Conservation (phyloP, 2,797 vertebrate genomes). For the Spinibarbus caldwelli region DNA sequence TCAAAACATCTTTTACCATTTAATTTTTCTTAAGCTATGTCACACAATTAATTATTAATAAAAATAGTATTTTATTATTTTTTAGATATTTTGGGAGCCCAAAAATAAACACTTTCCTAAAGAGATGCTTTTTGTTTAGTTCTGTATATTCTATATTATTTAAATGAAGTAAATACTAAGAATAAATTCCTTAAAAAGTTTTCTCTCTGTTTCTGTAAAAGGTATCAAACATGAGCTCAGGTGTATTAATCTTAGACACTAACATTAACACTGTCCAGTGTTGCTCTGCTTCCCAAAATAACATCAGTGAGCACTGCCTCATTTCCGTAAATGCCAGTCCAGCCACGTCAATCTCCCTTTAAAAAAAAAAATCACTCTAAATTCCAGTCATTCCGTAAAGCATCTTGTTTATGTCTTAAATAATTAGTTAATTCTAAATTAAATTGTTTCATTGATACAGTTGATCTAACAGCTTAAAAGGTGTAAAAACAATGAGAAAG, state of each 20-base stretch:
- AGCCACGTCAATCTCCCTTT: background rate
- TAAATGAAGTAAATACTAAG: background rate
- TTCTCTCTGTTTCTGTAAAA: background rate
- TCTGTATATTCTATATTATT: background rate
- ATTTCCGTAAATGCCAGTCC: conserved; percentile 11
- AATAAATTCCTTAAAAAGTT: too few species aligned
- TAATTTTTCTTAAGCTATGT: too few species aligned
- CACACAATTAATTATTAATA: too few species aligned
- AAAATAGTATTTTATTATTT: background rate
- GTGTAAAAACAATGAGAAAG: conserved; percentile 3
- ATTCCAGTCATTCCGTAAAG: background rate
- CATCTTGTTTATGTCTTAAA: background rate
- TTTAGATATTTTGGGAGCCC: background rate
- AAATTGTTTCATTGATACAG: background rate
- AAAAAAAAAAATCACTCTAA: conserved; percentile 12
- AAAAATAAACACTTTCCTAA: background rate
- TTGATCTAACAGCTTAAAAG: background rate
- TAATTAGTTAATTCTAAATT: background rate
- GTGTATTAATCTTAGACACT: conserved; percentile 7
- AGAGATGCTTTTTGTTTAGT: background rate
- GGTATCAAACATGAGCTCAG: background rate
- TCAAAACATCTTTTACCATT: too few species aligned
- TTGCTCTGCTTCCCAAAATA: conserved; percentile 35
- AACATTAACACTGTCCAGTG: conserved; percentile 23
- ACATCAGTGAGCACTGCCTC: conserved; percentile 4